These are phyloP conservation scores for Teleogryllus oceanicus DNA, from an alignment of 2,888 invertebrate genomes.

Conservation along the genomic window DNA sequence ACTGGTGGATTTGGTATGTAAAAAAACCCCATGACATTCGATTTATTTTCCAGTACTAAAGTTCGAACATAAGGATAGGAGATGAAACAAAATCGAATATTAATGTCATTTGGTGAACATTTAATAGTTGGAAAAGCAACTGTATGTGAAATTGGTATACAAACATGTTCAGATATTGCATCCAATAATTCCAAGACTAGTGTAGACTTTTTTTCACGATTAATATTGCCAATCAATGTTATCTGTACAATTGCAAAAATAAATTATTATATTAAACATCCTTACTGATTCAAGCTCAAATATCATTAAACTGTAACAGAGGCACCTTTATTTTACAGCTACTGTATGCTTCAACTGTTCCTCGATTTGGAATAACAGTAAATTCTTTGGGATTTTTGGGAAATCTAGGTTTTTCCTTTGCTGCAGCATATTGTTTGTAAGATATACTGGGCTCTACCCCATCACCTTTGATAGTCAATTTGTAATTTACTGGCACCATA, in stretches of 20 bases:
- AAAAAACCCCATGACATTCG: slow-evolving; percentile 32
- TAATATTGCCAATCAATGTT: slow-evolving; percentile 54
- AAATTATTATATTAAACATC: neutral
- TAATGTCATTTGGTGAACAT: slow-evolving; percentile 53
- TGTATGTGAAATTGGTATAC: slow-evolving; percentile 53
- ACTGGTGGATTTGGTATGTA: slow-evolving; percentile 33
- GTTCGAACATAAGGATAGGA: slow-evolving; percentile 51
- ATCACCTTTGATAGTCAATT: slow-evolving; percentile 53
- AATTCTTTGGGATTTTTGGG: slow-evolving; percentile 57
- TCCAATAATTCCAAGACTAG: slow-evolving; percentile 58
- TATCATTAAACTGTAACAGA: neutral
- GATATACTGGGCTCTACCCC: slow-evolving; percentile 55
- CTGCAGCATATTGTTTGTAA: slow-evolving; percentile 50
- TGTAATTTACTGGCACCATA: slow-evolving; percentile 54
- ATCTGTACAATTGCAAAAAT: slow-evolving; percentile 48
- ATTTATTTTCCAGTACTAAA: slow-evolving; percentile 31
- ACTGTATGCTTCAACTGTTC: slow-evolving; percentile 50
- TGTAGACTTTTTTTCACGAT: slow-evolving; percentile 50
- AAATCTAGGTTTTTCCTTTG: slow-evolving; percentile 48
- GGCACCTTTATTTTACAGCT: slow-evolving; percentile 26
- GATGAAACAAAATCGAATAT: slow-evolving; percentile 57
- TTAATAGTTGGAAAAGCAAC: slow-evolving; percentile 53
- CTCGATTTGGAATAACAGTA: slow-evolving; percentile 50
- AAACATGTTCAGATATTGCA: slow-evolving; percentile 54
- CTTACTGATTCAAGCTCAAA: too few species aligned